Evolutionary conservation across 1,140 invertebrate species (phyloP).

Genomic region (Dolichoris vasculosae): DNA sequence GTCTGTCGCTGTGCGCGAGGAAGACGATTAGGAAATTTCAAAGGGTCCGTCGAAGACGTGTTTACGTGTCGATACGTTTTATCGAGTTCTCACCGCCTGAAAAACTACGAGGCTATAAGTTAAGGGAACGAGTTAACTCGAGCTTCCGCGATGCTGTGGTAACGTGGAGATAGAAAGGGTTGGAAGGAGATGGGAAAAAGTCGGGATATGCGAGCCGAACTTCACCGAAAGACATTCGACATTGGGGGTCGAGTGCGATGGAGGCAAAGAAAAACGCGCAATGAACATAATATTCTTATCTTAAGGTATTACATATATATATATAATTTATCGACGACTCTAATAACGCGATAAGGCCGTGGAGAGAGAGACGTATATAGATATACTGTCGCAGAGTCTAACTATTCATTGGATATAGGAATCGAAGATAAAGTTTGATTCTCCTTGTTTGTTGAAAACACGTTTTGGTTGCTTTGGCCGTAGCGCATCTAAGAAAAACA

Average conservation of each 20-base stretch:
- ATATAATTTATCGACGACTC: conserved; percentile 46
- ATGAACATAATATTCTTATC: too few relatives aligned
- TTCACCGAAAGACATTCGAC: not conserved
- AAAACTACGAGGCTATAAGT: not conserved
- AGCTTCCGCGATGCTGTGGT: not conserved
- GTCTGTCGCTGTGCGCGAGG: too few relatives aligned
- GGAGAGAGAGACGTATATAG: not conserved
- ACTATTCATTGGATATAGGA: not conserved
- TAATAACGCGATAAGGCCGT: conserved; percentile 35
- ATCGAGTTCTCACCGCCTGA: not conserved
- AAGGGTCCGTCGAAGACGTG: not conserved
- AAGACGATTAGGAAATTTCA: not conserved
- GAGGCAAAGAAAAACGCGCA: not conserved
- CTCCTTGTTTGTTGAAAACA: not conserved
- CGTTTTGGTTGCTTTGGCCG: not conserved
- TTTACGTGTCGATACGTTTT: not conserved
- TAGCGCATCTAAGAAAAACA: not conserved
- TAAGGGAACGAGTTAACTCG: not conserved
- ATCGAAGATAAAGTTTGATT: conserved; percentile 24
- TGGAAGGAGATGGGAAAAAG: not conserved
- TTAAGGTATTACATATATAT: too few relatives aligned
- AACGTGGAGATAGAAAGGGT: not conserved
- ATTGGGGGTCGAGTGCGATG: not conserved
- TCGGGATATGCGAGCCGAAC: not conserved
- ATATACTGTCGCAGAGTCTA: not conserved